Base-by-base conservation (phyloP, 2,113 vertebrate species). In the Tricholaema leucomelas region DNA sequence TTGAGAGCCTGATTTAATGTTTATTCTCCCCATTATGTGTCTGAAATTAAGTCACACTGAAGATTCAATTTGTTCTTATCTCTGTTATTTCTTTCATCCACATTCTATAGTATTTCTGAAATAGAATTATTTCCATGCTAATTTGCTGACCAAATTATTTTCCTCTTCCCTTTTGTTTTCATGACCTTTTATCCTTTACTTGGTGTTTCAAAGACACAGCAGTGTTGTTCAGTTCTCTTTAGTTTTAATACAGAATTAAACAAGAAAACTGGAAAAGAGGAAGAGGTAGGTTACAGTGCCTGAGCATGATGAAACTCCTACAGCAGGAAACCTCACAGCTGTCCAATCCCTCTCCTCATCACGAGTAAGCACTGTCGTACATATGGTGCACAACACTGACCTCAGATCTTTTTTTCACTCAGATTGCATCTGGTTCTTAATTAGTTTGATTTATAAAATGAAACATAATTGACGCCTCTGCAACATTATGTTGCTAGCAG, bases 371-470 rank as follows among this genome's bases (percentile, higher is more conserved):
- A 74, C 81, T 85, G 65, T 56, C 18, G 4, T 91, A 74, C 91
- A 92, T 79, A 84, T 86, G 85, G 61, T 74, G 65, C 84, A 88
- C 90, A 91, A 66, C 56, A 88, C 54, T 91, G 93, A 95, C 95
- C 92, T 96, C 77, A 90, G 92, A 94, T 92, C 93, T 95, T 90
- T n/a, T n/a, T 93, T 85, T 85, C 88, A 88, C 85, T 96, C 81
- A 91, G 67, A 87, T 90, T 95, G 73, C 85, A 95, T 90, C 90
- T 95, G 85, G 33, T 90, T 92, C 91, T 96, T 97, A 96, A 97
- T 96, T 97, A 96, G 85, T 91, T 95, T 97, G 95, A 94, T 93
- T 15, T 65, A 94, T 93, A 95, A 97, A 97, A 96, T 95, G 89
- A 96, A 97, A 93, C 90, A 94, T 96, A 96, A 97, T 88, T 96